Evolutionary conservation across 2,797 vertebrate species (phyloP).

Genomic region (Mormyrops boulengeri): DNA sequence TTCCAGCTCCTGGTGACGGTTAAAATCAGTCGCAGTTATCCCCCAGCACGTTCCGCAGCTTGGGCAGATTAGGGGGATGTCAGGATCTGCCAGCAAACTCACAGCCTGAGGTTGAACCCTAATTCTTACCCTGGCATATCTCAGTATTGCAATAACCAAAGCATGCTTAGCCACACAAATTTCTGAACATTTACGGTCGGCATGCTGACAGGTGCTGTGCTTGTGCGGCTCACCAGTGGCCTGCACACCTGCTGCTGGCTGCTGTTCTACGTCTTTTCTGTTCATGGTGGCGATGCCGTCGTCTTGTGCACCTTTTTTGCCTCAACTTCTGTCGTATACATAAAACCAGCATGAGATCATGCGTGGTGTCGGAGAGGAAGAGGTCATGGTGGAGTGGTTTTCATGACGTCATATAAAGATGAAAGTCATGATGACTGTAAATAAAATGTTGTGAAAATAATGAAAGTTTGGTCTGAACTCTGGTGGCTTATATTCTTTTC

Average conservation of each 20-base stretch:
- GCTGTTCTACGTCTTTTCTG: not conserved
- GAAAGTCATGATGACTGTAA: conserved; percentile 42
- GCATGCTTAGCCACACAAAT: conserved; percentile 38
- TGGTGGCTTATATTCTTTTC: not conserved
- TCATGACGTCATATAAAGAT: conserved; percentile 45
- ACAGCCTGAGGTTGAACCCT: conserved; percentile 38
- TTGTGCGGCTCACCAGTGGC: not conserved
- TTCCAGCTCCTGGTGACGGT: not conserved
- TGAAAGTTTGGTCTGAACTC: not conserved
- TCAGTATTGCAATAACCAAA: conserved; percentile 47
- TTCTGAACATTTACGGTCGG: conserved; percentile 54
- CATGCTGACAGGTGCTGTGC: conserved; percentile 39
- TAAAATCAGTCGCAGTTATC: conserved; percentile 13
- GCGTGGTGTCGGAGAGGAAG: conserved; percentile 27
- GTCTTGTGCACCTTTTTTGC: not conserved
- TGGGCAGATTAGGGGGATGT: conserved; percentile 16
- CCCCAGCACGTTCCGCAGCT: not conserved
- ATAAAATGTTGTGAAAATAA: not conserved
- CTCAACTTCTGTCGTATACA: not conserved
- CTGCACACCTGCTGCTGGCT: not conserved
- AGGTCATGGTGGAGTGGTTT: conserved; percentile 39
- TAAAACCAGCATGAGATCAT: not conserved
- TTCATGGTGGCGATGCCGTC: not conserved
- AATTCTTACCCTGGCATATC: conserved; percentile 33
- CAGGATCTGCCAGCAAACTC: conserved; percentile 35